Conservation (phyloP, 2,113 vertebrate genomes). For the Dryoscopus gambensis region DNA sequence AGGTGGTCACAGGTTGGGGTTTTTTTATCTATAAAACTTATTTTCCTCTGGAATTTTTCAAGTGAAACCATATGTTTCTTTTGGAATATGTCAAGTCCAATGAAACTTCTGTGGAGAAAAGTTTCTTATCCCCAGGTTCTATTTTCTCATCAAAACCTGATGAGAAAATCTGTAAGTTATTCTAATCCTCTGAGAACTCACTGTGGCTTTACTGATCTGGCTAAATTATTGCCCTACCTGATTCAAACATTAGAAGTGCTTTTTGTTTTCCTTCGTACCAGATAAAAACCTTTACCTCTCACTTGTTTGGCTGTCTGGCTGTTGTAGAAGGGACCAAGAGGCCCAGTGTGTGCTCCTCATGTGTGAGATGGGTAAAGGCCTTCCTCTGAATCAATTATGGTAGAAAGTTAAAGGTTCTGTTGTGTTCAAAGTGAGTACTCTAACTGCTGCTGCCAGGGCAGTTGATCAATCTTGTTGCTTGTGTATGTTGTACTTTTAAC, state of each 20-base stretch:
- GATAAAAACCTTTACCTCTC: neutral
- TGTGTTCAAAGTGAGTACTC: neutral
- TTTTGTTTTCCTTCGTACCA: neutral
- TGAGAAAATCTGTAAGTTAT: neutral
- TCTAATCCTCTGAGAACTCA: neutral
- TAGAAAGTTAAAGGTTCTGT: neutral
- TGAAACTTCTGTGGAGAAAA: neutral
- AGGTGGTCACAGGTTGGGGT: neutral
- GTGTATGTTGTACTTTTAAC: neutral
- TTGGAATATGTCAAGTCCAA: neutral
- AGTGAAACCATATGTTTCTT: neutral
- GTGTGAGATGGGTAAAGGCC: neutral
- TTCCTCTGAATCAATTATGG: neutral
- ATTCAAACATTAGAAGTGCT: neutral
- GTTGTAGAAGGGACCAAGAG: neutral
- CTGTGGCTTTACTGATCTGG: neutral
- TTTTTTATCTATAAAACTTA: neutral
- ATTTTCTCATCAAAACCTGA: neutral
- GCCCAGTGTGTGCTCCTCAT: rapidly evolving
- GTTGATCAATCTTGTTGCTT: neutral
- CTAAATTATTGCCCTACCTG: neutral
- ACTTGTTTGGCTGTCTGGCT: neutral
- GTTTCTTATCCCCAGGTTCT: neutral
- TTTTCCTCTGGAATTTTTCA: neutral
- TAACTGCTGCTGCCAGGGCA: neutral